These are phyloP conservation scores for Dallia pectoralis DNA, from an alignment of 2,797 vertebrate genomes.

Conservation along the genomic window DNA sequence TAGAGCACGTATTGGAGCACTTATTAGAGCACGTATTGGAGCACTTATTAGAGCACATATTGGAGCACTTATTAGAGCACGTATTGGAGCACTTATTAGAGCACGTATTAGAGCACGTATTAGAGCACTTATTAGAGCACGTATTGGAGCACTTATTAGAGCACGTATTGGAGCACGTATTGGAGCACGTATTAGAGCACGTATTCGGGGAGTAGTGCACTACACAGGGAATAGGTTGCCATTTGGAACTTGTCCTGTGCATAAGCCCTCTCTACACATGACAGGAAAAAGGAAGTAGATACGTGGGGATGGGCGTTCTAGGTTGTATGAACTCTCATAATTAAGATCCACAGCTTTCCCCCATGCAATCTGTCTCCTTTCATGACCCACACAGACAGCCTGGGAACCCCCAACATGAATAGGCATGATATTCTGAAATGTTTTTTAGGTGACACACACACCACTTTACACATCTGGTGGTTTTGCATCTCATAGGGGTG, in stretches of 20 bases:
- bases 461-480: constrained; percentile 31
- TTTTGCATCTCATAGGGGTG: background rate
- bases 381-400: constrained; percentile 10
- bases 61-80: too few species aligned
- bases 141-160: too few species aligned
- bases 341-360: background rate
- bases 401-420: constrained; percentile 24
- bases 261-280: background rate
- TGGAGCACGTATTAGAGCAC: too few species aligned
- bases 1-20: too few species aligned
- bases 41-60: too few species aligned
- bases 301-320: background rate
- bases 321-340: background rate
- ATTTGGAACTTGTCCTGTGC: background rate
- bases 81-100: too few species aligned
- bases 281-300: background rate
- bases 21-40: too few species aligned
- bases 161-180: too few species aligned
- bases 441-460: background rate
- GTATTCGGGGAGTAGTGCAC: too few species aligned
- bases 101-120: too few species aligned
- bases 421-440: background rate
- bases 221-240: background rate
- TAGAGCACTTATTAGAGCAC: too few species aligned
- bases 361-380: background rate